Base-by-base conservation (phyloP, 2,113 vertebrate species). In the Montifringilla adamsi region DNA sequence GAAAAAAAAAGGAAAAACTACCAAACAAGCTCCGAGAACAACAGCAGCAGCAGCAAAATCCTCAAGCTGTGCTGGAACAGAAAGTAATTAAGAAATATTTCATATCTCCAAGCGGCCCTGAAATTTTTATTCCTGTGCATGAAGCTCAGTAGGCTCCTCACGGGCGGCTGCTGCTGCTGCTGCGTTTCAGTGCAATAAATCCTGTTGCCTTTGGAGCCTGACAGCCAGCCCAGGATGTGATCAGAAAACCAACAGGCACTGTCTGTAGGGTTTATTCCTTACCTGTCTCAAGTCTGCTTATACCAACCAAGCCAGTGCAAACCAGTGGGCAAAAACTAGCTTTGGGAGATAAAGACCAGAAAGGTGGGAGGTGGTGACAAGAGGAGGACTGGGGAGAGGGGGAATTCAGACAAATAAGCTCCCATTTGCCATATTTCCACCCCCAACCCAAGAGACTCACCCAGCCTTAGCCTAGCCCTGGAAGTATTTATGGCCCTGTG, bases 191-290 rank as follows among this genome's bases (percentile, higher is more conserved):
- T 84, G 95, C 91, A 94, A 97, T 97, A 97, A 97, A 97, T 97
- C 95, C 95, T 91, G 37, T 83, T 96, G 97, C 96, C 95, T 97
- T 97, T 97, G 96, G 93, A 97, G 93, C 84, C 95, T 96, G 96
- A 96, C 96, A 97, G 94, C 89, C 95, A 85, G 85, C 41, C 75
- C n/a, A 2, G 96, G 95, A 97, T 97, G 97, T 97, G 97, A 97
- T 84, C 89, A 69, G 97, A 97, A 97, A 97, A 81, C 96, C 96
- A 97, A 97, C n/a, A 17, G 95, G 74, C 6, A 6, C 78, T 93
- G 79, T 74, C 93, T 90, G 56, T 77, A 77, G 93, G 94, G 73
- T 84, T 96, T 85, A 89, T 79, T 69, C 72, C 89, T 91, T 73
- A 82, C 60, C 76, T 95, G 92, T 49, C 46, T 92, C 63, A 43